Conservation (phyloP, 2,797 vertebrate genomes). For the Decapterus maruadsi region DNA sequence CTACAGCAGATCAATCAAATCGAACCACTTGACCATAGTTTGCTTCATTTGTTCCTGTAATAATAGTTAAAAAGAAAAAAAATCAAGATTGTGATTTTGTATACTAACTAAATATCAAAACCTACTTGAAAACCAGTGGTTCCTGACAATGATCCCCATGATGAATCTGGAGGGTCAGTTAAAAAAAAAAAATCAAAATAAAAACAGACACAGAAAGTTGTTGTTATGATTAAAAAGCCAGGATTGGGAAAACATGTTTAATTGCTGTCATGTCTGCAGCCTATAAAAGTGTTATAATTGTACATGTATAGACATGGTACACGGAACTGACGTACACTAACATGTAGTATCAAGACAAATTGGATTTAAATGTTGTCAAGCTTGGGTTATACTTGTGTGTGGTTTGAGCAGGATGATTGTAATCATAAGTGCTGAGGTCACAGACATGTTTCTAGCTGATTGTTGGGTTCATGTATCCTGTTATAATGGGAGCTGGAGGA, state of each 20-base stretch:
- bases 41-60: not conserved
- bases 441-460: slow-evolving; percentile 14
- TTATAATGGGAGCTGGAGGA: slow-evolving; percentile 18
- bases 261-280: too few species aligned
- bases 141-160: too few species aligned
- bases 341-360: not conserved
- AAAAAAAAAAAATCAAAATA: too few species aligned
- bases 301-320: too few species aligned
- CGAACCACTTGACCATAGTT: not conserved
- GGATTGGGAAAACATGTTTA: not conserved
- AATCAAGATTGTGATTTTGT: too few species aligned
- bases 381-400: too few species aligned
- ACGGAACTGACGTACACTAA: not conserved
- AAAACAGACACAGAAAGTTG: not conserved
- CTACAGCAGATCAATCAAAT: not conserved
- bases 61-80: too few species aligned
- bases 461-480: not conserved
- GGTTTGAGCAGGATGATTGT: too few species aligned
- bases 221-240: too few species aligned
- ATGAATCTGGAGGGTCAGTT: not conserved
- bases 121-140: not conserved
- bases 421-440: not conserved
- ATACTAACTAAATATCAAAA: too few species aligned
- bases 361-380: too few species aligned
- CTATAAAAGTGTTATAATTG: too few species aligned